Evolutionary conservation across 2,888 invertebrate species (phyloP).

Genomic region (Stegophylla sp.): DNA sequence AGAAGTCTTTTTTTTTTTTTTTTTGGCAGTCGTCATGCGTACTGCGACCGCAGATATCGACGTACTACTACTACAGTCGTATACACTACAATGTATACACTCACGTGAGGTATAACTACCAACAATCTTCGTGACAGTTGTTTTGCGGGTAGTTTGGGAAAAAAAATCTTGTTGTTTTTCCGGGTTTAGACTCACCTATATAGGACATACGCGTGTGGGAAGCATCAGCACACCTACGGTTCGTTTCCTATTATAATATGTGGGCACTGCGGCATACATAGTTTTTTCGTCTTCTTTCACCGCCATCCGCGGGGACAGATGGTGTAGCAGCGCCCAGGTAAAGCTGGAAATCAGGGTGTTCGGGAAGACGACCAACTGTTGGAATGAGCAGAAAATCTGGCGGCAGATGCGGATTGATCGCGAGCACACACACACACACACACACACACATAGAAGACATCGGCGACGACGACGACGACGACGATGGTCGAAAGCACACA

Average conservation of each 20-base stretch:
- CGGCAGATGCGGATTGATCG: conserved; percentile 59
- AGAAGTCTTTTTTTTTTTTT: too few species aligned
- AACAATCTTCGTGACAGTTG: conserved; percentile 32
- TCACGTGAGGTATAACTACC: too few species aligned
- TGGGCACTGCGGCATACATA: not conserved
- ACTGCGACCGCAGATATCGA: not conserved
- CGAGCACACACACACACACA: not conserved
- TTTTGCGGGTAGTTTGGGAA: conserved; percentile 17
- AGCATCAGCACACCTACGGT: not conserved
- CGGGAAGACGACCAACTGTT: conserved; percentile 59
- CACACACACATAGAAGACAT: not conserved
- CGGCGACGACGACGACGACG: conserved; percentile 4
- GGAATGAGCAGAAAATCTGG: conserved; percentile 58
- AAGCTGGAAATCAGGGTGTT: conserved; percentile 59
- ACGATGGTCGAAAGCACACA: not conserved
- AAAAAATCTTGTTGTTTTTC: conserved; percentile 46
- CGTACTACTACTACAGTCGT: not conserved
- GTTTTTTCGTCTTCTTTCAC: conserved; percentile 10
- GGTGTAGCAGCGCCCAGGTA: conserved; percentile 45
- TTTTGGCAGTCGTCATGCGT: too few species aligned
- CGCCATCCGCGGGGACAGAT: conserved; percentile 50
- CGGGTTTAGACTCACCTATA: not conserved
- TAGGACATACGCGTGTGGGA: not conserved
- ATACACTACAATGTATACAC: not conserved
- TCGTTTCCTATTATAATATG: not conserved